These are phyloP conservation scores for Chesias legatella DNA, from an alignment of 2,888 invertebrate species.

Conservation along the genomic window DNA sequence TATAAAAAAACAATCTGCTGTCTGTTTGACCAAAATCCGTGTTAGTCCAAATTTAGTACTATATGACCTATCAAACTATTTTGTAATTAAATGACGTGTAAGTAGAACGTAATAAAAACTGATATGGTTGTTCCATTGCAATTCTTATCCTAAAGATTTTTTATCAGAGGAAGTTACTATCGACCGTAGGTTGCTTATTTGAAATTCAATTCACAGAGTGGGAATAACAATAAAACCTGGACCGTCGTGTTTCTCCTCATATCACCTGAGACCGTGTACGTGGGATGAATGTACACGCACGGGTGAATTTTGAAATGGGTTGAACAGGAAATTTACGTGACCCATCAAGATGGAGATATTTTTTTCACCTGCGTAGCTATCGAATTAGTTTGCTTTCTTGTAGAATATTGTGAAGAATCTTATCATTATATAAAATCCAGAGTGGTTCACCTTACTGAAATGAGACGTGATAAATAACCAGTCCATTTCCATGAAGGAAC, in stretches of 20 bases:
- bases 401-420: no score
- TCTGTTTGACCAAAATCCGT: no score
- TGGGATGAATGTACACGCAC: conserved; percentile 52
- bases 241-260: conserved; percentile 58
- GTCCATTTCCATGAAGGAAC: conserved; percentile 57
- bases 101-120: no score
- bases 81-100: no score
- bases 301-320: conserved; percentile 36
- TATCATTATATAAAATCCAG: conserved; percentile 7
- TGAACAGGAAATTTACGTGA: not conserved
- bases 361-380: not conserved
- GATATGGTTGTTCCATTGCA: no score
- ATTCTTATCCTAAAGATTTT: not conserved
- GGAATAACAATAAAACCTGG: conserved; percentile 73
- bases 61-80: no score
- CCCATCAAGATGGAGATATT: conserved; percentile 4
- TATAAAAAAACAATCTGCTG: no score
- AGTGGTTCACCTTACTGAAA: conserved; percentile 16
- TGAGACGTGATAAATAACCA: conserved; percentile 45
- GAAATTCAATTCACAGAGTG: conserved; percentile 79
- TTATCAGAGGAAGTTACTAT: conserved; percentile 38
- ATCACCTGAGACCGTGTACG: conserved; percentile 69
- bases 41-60: no score
- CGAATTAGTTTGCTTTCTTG: conserved; percentile 18
- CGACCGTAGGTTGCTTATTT: conserved; percentile 62